Evolutionary conservation across 2,113 vertebrate species (phyloP).

Genomic region (Dasyprocta punctata): DNA sequence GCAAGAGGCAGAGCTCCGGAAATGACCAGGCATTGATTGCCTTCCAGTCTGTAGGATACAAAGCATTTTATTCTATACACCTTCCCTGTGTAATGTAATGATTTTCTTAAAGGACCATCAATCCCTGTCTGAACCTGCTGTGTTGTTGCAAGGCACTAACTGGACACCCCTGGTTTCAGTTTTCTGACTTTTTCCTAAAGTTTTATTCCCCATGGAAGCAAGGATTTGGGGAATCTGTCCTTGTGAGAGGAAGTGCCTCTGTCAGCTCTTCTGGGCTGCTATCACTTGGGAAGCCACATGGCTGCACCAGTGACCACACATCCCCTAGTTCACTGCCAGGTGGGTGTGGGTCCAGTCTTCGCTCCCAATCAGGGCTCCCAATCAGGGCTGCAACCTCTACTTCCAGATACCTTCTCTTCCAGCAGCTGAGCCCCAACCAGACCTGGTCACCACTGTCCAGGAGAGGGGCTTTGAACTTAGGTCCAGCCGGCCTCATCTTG

Average conservation of each 20-base stretch:
- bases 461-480: background rate
- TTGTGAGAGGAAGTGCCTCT: background rate
- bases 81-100: background rate
- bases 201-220: constrained; percentile 25
- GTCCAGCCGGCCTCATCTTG: background rate
- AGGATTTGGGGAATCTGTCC: background rate
- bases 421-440: accelerated
- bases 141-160: constrained; percentile 18
- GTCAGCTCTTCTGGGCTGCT: background rate
- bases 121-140: background rate
- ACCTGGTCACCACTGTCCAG: accelerated
- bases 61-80: background rate
- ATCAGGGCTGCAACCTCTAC: background rate
- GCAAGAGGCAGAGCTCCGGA: constrained; percentile 44
- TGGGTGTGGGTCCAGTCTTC: background rate
- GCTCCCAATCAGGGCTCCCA: too few species aligned
- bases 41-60: background rate
- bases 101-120: constrained; percentile 36
- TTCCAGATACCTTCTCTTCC: background rate
- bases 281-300: background rate
- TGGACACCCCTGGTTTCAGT: background rate
- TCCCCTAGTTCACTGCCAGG: accelerated
- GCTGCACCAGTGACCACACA: background rate
- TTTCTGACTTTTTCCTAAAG: background rate
- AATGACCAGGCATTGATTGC: background rate